Evolutionary conservation across 2,888 invertebrate genomes (phyloP), one percentile per base, ranked within the genome.

Genomic region (Dioctria rufipes): DNA sequence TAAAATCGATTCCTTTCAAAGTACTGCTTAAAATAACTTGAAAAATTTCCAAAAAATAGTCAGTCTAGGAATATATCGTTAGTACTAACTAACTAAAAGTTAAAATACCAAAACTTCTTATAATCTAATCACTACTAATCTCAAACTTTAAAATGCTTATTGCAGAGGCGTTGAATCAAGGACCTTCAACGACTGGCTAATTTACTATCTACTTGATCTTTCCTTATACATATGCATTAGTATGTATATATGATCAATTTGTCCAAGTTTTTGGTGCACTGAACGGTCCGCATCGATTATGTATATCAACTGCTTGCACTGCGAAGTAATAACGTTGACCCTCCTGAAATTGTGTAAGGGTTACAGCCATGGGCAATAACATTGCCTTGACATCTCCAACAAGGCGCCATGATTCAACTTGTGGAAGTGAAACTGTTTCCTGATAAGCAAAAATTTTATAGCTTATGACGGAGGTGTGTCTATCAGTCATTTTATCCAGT

Each of bases 361-460:
- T 98, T 84, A 98, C 98, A 0, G 98, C 98, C 98, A 98, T 98
- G 0, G 98, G 98, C 81, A 98, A 88, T 0, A 95, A 93, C 85
- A 98, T 90, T 0, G 98, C 96, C 88, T 96, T 95, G 0, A 98
- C 96, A 88, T 98, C 97, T 2, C 98, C 98, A 78, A 98, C 97
- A 91, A 96, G 96, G 85, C 96, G 95, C 98, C 98, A 98, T 78
- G 95, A 91, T 3, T 92, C 90, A 1, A 95, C 92, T 84, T 90
- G 92, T 3, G 95, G 94, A 3, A 92, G 91, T 3, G 92, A 90
- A 5, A 91, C 89, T 0, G 94, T 93, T 89, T 97, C 97, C 88
- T 98, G 97, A 88, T 98, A 98, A 0, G 98, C 98, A 87, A 93
- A 98, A 80, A 98, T 91, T 88, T 98, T 97, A 89, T 98, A 98